Conservation (phyloP, 2,113 vertebrate genomes). For the Calidris pygmaea region DNA sequence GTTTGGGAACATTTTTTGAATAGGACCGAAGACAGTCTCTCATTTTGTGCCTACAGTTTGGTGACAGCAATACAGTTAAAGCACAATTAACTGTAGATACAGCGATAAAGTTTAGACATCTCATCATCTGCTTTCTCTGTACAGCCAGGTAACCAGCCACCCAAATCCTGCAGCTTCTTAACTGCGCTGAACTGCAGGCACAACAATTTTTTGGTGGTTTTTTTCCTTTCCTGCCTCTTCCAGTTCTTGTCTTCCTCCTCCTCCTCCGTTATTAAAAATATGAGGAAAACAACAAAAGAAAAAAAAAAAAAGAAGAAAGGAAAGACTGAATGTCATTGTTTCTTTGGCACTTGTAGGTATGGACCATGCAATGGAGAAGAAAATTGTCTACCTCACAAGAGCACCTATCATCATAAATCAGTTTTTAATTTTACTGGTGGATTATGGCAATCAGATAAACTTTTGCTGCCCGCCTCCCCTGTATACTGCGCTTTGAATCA, state of each 20-base stretch:
- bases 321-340: not conserved
- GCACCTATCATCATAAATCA: not conserved
- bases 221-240: not conserved
- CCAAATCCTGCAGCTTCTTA: not conserved
- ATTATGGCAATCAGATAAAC: not conserved
- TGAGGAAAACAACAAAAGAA: not conserved
- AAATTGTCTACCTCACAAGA: not conserved
- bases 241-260: not conserved
- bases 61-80: constrained; percentile 4
- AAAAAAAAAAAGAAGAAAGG: not conserved
- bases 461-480: not conserved
- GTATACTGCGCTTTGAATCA: not conserved
- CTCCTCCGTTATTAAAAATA: not conserved
- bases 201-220: not conserved
- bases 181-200: not conserved
- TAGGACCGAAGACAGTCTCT: constrained; percentile 3
- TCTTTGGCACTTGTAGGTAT: not conserved
- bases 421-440: constrained; percentile 23
- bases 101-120: not conserved
- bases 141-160: not conserved
- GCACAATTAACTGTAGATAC: not conserved
- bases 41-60: not conserved
- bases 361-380: not conserved
- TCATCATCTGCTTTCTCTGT: not conserved
- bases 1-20: not conserved